Evolutionary conservation across 1,140 invertebrate species (phyloP).

Genomic region (Leptoteleia sp.): DNA sequence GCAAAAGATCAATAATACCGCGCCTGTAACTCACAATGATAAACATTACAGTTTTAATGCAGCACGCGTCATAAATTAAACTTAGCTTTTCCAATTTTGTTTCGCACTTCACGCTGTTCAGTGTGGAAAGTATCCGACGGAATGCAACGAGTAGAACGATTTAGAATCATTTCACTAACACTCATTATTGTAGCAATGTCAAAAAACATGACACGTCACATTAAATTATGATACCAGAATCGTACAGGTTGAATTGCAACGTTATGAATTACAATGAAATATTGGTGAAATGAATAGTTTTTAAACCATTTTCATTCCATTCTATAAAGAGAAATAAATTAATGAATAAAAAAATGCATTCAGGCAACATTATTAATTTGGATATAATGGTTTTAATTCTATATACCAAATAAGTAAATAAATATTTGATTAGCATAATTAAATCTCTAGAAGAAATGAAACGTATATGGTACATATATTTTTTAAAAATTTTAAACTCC

Average conservation of each 20-base stretch:
- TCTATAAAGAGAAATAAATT: no score
- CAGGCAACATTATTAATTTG: no score
- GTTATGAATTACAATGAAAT: conserved; percentile 2
- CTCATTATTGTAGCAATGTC: conserved; percentile 10
- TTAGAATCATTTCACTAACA: conserved; percentile 5
- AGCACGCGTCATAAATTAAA: conserved; percentile 19
- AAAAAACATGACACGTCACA: conserved; percentile 2
- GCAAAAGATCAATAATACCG: not conserved
- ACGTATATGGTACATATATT: no score
- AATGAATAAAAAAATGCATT: no score
- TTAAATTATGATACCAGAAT: not conserved
- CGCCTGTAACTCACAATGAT: conserved; percentile 10
- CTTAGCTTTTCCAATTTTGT: conserved; percentile 11
- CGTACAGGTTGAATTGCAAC: not conserved
- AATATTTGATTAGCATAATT: no score
- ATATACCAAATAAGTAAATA: no score
- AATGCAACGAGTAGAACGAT: conserved; percentile 15
- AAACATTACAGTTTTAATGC: conserved; percentile 20
- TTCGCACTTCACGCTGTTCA: conserved; percentile 1
- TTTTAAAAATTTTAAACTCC: no score
- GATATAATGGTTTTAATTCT: no score
- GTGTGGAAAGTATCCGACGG: conserved; percentile 16
- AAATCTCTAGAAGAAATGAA: no score
- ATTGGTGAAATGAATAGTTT: no score
- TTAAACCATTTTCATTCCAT: no score